Evolutionary conservation across 2,888 invertebrate species (phyloP).

Genomic region (Netelia inedita): DNA sequence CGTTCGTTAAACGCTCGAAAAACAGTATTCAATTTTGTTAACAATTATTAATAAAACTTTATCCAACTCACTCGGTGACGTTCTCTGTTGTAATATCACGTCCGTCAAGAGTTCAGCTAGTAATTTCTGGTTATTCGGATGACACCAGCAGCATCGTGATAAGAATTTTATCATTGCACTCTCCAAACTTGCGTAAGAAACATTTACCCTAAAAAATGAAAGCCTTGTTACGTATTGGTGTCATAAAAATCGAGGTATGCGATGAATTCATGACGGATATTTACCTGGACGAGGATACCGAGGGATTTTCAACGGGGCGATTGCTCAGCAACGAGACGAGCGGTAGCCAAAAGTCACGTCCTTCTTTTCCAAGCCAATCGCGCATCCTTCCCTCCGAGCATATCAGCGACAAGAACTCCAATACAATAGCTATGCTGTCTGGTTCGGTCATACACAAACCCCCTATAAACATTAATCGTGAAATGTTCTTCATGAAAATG

Average conservation of each 20-base stretch:
- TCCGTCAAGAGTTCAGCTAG: slow-evolving; percentile 93
- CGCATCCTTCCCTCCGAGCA: slow-evolving; percentile 93
- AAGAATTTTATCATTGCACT: slow-evolving; percentile 93
- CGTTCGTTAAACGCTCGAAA: not conserved
- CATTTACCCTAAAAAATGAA: slow-evolving; percentile 78
- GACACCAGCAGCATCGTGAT: slow-evolving; percentile 93
- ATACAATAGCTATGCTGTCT: slow-evolving; percentile 88
- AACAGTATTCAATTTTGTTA: not conserved
- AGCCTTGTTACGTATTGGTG: not conserved
- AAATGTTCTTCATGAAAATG: not conserved
- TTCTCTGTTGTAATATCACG: slow-evolving; percentile 89
- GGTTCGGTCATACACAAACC: slow-evolving; percentile 86
- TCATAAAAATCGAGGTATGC: not conserved
- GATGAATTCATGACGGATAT: not conserved
- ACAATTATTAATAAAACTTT: not conserved
- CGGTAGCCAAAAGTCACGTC: slow-evolving; percentile 94
- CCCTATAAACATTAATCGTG: slow-evolving; percentile 65
- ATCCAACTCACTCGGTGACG: slow-evolving; percentile 81
- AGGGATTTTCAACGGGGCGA: slow-evolving; percentile 85
- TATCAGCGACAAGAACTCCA: slow-evolving; percentile 93
- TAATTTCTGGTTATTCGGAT: slow-evolving; percentile 93
- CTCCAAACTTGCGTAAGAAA: slow-evolving; percentile 86
- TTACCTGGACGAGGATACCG: slow-evolving; percentile 80
- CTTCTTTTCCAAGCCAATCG: slow-evolving; percentile 94
- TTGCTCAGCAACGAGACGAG: slow-evolving; percentile 91